Percentiles rank a stretch among this genome's conserved stretches.
Evolutionary conservation across 1,140 invertebrate genomes (phyloP).

Genomic region (Apocrypta bakeri): DNA sequence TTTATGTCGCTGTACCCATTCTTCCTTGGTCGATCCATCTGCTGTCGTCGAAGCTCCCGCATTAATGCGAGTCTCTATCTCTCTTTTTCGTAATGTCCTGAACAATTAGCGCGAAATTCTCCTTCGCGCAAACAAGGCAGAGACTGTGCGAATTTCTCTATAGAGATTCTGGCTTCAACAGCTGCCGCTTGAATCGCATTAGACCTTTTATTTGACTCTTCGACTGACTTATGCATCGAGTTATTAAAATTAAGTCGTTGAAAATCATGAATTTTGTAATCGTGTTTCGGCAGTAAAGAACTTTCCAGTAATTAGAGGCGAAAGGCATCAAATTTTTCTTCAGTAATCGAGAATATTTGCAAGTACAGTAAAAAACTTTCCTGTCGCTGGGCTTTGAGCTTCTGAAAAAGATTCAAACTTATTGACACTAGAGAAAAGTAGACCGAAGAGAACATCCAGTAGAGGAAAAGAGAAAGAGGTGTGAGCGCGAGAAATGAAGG

Average conservation of each 20-base stretch:
- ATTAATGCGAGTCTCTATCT: slow-evolving; percentile 11
- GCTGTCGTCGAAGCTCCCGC: not conserved
- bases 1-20: not conserved
- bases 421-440: not conserved
- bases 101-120: not conserved
- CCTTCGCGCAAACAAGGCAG: not conserved
- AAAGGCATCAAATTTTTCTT: not conserved
- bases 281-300: too few species aligned
- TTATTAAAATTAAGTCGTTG: not conserved
- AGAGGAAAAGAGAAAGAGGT: not conserved
- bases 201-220: not conserved
- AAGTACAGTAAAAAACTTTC: not conserved
- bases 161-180: not conserved
- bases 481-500: not conserved
- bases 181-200: not conserved
- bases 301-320: too few species aligned
- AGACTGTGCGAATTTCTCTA: not conserved
- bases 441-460: not conserved
- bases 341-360: not conserved
- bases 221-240: not conserved
- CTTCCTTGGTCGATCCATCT: not conserved
- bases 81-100: not conserved
- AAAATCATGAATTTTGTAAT: too few species aligned
- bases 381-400: not conserved
- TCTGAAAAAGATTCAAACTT: not conserved